These are phyloP conservation scores for Montipora foliosa DNA, from an alignment of 64 coral and sea anemone species.

Conservation along the genomic window DNA sequence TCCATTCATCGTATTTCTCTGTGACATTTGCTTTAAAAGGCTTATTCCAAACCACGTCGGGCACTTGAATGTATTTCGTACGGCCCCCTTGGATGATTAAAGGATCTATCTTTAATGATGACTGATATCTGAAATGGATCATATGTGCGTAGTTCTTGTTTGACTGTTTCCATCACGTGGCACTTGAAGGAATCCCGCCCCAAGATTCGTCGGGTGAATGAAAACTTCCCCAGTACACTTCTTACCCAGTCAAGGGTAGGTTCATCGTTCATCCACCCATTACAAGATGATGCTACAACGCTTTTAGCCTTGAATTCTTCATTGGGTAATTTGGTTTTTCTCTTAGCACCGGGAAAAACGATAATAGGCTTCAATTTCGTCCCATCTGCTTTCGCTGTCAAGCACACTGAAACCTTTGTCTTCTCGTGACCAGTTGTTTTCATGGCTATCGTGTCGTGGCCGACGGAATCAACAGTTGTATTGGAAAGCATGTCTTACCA, in stretches of 20 bases:
- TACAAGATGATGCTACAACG: slow-evolving; percentile 30
- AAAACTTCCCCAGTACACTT: slow-evolving; percentile 45
- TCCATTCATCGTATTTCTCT: slow-evolving; percentile 80
- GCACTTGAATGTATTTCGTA: slow-evolving; percentile 21
- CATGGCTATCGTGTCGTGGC: slow-evolving; percentile 56
- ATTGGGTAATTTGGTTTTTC: slow-evolving; percentile 44
- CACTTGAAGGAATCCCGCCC: slow-evolving; percentile 38
- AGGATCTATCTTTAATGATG: slow-evolving; percentile 1
- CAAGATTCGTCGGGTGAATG: slow-evolving; percentile 53
- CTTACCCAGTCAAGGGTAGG: slow-evolving; percentile 51
- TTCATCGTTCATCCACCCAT: slow-evolving; percentile 74
- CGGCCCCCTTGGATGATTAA: slow-evolving; percentile 29
- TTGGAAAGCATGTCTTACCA: slow-evolving; percentile 39
- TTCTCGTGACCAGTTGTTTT: slow-evolving; percentile 56
- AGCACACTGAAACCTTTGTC: slow-evolving; percentile 45
- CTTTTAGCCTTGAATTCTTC: slow-evolving; percentile 33
- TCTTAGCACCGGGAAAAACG: slow-evolving; percentile 46
- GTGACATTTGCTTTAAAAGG: slow-evolving; percentile 71
- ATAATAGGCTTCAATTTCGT: slow-evolving; percentile 45
- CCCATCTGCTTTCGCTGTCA: slow-evolving; percentile 31
- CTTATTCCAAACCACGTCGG: slow-evolving; percentile 57
- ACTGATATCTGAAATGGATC: too few relatives aligned
- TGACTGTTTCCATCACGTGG: slow-evolving; percentile 33
- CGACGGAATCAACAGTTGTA: slow-evolving; percentile 54
- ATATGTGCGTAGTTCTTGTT: not conserved